Evolutionary conservation across 2,888 invertebrate species (phyloP), one percentile per base, ranked within the genome.

Genomic region (Ophion slaviceki): DNA sequence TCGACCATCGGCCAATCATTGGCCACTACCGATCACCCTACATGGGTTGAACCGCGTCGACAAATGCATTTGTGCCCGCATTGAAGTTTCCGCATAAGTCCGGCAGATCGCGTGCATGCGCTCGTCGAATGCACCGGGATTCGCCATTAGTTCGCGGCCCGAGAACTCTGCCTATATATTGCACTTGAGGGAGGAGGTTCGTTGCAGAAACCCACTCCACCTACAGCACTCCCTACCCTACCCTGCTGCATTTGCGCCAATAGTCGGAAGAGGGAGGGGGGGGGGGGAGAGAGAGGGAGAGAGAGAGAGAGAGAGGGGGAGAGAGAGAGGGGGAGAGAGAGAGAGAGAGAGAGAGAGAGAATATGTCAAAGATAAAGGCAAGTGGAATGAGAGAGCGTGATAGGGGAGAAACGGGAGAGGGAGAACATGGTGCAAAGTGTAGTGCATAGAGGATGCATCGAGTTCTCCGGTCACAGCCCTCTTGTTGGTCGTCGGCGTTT

Each of bases 371-470:
- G 47, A 17, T 40, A 59, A 47, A 72, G 64, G 24, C 20, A n/a
- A 32, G 11, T 36, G 32, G 57, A 77, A 36, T n/a, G 59, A 20
- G 8, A 40, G 28, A 24, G 53, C 20, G 62, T 40, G 62, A 45
- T 4, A 24, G 32, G 53, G 66, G 66, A 32, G 77, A 32, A 47
- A 32, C 36, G 77, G 20, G 53, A 68, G 72, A 61, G 72, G 64
- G 53, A 72, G 71, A 66, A 32, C 28, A 20, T 4, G 40, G 32
- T 8, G 40, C 53, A 20, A 20, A 53, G 14, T 57, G 20, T 20
- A 79, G 71, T 40, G 82, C 74, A 79, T 28, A 59, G 86, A 87
- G 86, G 86, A 93, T 92, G 94, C 92, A 92, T 91, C 92, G 91
- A 83, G 88, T 88, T 79, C 87, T 87, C 86, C 88, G 85, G 87